Conservation (phyloP, 2,888 invertebrate species). For the Eumacrocentrus americanus region DNA sequence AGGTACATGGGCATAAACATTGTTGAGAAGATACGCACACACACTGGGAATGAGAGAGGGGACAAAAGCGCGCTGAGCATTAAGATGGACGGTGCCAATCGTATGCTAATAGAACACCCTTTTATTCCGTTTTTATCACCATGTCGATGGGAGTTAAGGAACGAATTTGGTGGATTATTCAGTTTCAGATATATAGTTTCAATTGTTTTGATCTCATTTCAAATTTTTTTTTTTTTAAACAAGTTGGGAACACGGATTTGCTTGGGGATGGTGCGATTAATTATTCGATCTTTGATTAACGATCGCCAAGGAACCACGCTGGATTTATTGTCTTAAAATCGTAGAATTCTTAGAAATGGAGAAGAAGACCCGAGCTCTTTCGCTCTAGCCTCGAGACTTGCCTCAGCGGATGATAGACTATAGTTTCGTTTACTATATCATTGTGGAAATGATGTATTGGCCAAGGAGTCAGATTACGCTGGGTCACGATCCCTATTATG, state of each 20-base stretch:
- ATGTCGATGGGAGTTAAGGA: not conserved
- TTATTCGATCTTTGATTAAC: conserved; percentile 27
- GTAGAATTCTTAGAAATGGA: conserved; percentile 31
- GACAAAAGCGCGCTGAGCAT: conserved; percentile 38
- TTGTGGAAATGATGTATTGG: conserved; percentile 37
- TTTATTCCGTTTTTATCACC: conserved; percentile 48
- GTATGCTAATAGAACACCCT: conserved; percentile 55
- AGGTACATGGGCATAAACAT: conserved; percentile 58
- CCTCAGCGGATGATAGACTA: conserved; percentile 27
- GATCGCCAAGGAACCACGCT: conserved; percentile 3
- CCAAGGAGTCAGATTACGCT: conserved; percentile 44
- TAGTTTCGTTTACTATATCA: conserved; percentile 32
- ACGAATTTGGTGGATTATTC: too few species aligned
- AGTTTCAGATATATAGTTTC: too few species aligned
- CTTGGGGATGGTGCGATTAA: conserved; percentile 20
- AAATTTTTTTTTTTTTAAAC: not conserved
- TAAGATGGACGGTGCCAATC: conserved; percentile 60
- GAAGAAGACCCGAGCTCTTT: conserved; percentile 30
- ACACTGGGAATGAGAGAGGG: conserved; percentile 35
- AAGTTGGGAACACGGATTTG: conserved; percentile 7
- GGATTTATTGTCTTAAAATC: conserved; percentile 24
- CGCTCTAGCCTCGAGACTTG: conserved; percentile 20
- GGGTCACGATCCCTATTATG: conserved; percentile 50
- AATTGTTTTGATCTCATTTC: not conserved
- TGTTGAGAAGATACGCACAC: conserved; percentile 51